Evolutionary conservation across 2,113 vertebrate species (phyloP).

Genomic region (Octodon degus): DNA sequence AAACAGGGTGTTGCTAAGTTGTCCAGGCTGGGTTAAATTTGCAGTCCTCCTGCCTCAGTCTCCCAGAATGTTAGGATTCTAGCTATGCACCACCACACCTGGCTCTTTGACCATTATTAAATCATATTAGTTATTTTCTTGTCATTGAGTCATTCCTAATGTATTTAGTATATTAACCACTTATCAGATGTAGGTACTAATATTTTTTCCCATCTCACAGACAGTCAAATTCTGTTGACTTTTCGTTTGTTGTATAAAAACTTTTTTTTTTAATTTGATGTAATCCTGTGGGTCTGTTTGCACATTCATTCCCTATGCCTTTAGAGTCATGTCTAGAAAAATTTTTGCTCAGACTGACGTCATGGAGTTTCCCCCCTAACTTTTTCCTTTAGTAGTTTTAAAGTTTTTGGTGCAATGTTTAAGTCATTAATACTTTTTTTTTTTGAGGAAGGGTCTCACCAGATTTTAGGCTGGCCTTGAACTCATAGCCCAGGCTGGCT

Average conservation of each 20-base stretch:
- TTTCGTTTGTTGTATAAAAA: not conserved
- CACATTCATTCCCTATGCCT: not conserved
- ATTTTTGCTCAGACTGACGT: not conserved
- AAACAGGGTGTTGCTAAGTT: not conserved
- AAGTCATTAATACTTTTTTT: not conserved
- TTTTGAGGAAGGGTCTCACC: not conserved
- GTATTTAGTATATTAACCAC: not conserved
- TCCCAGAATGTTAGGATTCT: not conserved
- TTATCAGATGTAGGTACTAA: not conserved
- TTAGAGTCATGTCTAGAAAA: not conserved
- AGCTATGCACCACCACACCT: not conserved
- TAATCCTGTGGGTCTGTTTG: not conserved
- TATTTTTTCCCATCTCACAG: not conserved
- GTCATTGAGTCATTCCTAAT: not conserved
- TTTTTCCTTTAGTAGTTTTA: not conserved
- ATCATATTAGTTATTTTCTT: not conserved
- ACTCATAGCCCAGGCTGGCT: not conserved
- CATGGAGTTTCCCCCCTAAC: not conserved
- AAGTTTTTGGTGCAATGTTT: not conserved
- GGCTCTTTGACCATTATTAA: not conserved
- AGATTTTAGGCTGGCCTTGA: not conserved
- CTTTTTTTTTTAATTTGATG: not conserved
- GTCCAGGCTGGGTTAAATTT: not conserved
- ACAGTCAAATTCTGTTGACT: not conserved
- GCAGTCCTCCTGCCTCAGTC: not conserved